Conservation (phyloP, 1,140 invertebrate genomes). For the Aphelenchoides avenae region DNA sequence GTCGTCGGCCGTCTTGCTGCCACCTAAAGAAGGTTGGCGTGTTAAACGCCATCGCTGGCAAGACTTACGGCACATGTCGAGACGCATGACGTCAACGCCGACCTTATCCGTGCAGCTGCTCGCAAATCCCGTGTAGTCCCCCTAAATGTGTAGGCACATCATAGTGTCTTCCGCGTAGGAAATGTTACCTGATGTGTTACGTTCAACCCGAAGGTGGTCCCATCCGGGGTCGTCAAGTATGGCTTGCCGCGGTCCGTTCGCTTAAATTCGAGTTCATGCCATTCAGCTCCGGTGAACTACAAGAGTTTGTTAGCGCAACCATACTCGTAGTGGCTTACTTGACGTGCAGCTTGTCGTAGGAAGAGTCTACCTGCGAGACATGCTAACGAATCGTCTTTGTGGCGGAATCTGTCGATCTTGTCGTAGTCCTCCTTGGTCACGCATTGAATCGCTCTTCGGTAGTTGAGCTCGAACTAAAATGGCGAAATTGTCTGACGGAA, state of each 20-base stretch:
- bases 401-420: conserved; percentile 43
- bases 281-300: conserved; percentile 47
- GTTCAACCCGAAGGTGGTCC: conserved; percentile 49
- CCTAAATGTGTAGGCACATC: conserved; percentile 45
- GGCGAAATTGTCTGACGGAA: too few species aligned
- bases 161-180: too few species aligned
- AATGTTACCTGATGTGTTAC: conserved; percentile 57
- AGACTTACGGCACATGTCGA: conserved; percentile 52
- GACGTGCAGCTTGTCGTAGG: conserved; percentile 46
- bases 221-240: conserved; percentile 39
- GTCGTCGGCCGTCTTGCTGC: conserved; percentile 59
- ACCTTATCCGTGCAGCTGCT: conserved; percentile 51
- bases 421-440: conserved; percentile 52
- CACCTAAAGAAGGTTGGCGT: conserved; percentile 38
- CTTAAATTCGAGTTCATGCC: conserved; percentile 47
- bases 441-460: conserved; percentile 51
- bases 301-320: conserved; percentile 2
- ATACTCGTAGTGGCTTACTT: neutral
- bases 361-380: conserved; percentile 53
- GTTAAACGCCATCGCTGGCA: neutral
- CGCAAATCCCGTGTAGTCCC: conserved; percentile 57
- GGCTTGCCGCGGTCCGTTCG: conserved; percentile 56
- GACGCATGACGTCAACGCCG: conserved; percentile 57
- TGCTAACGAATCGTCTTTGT: conserved; percentile 53
- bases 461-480: conserved; percentile 53